A percentile compares a stretch with the other conserved stretches of the same genome.
phyloP scores from a whole-genome alignment of 2,888 invertebrate species.

The Smittia aterrima region DNA sequence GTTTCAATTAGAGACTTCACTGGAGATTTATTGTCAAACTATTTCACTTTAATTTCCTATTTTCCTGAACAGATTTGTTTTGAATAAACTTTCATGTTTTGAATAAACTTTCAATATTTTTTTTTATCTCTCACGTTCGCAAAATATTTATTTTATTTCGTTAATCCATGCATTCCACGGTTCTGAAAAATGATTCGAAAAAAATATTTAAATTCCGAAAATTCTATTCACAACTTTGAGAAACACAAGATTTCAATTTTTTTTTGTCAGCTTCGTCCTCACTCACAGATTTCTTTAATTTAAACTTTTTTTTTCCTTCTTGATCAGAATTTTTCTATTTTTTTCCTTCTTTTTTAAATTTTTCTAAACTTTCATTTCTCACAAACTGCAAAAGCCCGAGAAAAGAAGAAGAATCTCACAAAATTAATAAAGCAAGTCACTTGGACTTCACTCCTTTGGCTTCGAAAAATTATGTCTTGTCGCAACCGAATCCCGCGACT shows the following conservation, averaged over 20 bases:
- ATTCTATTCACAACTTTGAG: constrained; percentile 24
- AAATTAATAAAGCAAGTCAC: constrained; percentile 3
- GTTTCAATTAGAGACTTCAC: too few relatives aligned
- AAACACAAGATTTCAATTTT: constrained; percentile 16
- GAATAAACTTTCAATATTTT: neutral
- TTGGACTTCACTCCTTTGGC: neutral
- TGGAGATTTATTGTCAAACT: neutral
- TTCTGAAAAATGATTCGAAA: neutral
- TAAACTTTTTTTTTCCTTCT: neutral
- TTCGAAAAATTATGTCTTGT: constrained; percentile 40
- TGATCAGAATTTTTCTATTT: neutral
- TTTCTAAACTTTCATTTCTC: constrained; percentile 15
- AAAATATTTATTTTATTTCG: neutral
- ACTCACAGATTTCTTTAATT: constrained; percentile 8
- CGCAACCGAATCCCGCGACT: constrained; percentile 41
- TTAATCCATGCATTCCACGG: neutral
- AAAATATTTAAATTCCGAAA: neutral
- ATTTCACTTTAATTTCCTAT: constrained; percentile 1
- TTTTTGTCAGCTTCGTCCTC: neutral
- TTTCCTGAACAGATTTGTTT: neutral
- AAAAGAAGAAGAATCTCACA: constrained; percentile 22
- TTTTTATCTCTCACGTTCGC: neutral
- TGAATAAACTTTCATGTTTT: neutral
- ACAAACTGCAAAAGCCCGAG: neutral
- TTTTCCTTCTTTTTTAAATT: neutral